Base-by-base conservation (phyloP, 2,888 invertebrate species). In the Cataglyphis altisquamis region DNA sequence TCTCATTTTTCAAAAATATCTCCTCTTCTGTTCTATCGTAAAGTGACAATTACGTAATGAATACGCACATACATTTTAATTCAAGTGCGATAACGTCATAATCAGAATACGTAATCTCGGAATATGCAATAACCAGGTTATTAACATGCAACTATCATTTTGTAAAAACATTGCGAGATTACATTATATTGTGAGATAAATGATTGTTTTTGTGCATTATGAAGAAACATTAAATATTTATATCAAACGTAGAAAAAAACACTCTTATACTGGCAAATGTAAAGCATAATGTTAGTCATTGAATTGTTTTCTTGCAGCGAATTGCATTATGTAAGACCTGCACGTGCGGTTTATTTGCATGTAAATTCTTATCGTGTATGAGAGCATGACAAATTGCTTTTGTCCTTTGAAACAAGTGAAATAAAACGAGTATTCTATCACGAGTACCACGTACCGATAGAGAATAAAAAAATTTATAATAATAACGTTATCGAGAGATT, bases 361-460 rank as follows among this genome's bases (percentile, higher is more conserved):
- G 60, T 70, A 62, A 80, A 70, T 80, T 48, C 70, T 80, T 62
- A 62, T 60, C 70, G 77, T 55, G 70, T 66, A 48, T 45, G 52
- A 62, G 41, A 80, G 60, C 78, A 70, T 80, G 70, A 68, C 68
- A 70, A 80, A 70, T 80, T 67, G 67, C 55, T 67, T 73, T 64
- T 67, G 68, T 80, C 32, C 70, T 29, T 36, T 62, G 18, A 70
- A 62, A 70, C 57, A 52, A 32, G 36, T 60, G 45, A 68, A 70
- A 70, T 41, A 12, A 78, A 78, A 25, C 8, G 32, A 36, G 18
- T n/a, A 39, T 41, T n/a, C 29, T 63, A 36, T 3, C 48, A 36
- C 39, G 39, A 55, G 63, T 48, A n/a, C 9, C 62, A 32, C n/a
- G 21, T 36, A 29, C 29, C 29, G 21, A 55, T 66, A n/a, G 25